These are phyloP conservation scores for Clarias gariepinus DNA, from an alignment of 2,113 vertebrate genomes.

Conservation along the genomic window DNA sequence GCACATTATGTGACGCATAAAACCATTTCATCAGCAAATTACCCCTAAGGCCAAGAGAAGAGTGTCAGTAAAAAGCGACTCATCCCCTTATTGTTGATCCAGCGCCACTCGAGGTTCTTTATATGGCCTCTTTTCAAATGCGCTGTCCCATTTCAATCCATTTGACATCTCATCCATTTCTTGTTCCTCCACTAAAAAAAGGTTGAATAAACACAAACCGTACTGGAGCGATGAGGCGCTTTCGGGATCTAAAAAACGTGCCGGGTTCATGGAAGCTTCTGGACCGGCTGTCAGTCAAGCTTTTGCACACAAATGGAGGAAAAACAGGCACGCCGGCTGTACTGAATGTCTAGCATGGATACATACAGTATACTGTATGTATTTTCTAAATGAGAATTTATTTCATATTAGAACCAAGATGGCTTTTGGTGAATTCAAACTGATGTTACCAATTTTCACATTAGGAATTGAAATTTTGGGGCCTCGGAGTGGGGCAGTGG, in stretches of 20 bases:
- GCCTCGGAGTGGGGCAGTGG: too few species aligned
- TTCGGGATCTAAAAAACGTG: neutral
- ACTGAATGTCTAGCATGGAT: neutral
- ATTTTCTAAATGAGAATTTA: neutral
- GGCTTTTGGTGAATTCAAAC: neutral
- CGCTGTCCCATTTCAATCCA: constrained; percentile 17
- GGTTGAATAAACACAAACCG: constrained; percentile 13
- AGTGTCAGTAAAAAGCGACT: constrained; percentile 6
- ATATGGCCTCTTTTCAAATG: neutral
- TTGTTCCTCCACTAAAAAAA: neutral
- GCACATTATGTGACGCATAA: constrained; percentile 22
- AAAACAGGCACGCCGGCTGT: neutral
- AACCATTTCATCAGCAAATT: constrained; percentile 39
- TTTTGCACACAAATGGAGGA: neutral
- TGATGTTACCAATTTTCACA: too few species aligned
- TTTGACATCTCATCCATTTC: neutral
- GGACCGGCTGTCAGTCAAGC: constrained; percentile 11
- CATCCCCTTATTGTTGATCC: constrained; percentile 37
- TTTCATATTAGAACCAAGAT: neutral
- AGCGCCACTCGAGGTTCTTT: constrained; percentile 4
- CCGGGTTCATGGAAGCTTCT: neutral
- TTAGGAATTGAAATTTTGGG: too few species aligned
- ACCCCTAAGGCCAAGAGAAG: constrained; percentile 9
- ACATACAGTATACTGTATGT: neutral
- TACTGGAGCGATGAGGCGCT: neutral